Evolutionary conservation across 2,888 invertebrate genomes (phyloP).

Genomic region (Lasioglossum leucozonium): DNA sequence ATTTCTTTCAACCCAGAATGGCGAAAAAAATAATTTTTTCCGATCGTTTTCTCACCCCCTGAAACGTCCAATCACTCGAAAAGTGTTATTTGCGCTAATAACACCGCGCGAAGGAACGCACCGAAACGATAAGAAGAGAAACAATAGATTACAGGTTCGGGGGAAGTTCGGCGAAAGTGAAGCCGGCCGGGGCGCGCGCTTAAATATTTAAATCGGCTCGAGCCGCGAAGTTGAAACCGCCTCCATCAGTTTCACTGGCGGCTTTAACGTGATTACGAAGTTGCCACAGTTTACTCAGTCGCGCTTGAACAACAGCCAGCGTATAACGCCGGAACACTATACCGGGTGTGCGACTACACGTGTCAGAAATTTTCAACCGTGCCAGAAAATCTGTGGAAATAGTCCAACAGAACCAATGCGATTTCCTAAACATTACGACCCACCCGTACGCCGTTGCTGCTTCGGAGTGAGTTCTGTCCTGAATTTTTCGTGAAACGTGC

Average conservation of each 20-base stretch:
- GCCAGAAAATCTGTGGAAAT: background rate
- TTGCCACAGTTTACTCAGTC: conserved; percentile 47
- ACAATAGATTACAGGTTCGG: conserved; percentile 44
- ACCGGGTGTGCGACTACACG: background rate
- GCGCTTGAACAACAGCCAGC: conserved; percentile 34
- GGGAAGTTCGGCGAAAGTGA: conserved; percentile 29
- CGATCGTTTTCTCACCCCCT: background rate
- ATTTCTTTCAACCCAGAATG: too few relatives aligned
- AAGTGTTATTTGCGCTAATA: background rate
- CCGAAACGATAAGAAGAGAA: conserved; percentile 18
- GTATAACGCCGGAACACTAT: background rate
- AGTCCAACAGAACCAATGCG: background rate
- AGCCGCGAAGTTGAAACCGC: conserved; percentile 41
- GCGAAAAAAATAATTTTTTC: too few relatives aligned
- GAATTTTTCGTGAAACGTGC: background rate
- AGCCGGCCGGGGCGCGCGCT: conserved; percentile 32
- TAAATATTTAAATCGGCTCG: conserved; percentile 59
- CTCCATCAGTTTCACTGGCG: conserved; percentile 52
- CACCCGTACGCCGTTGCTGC: background rate
- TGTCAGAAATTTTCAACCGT: background rate
- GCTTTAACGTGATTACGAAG: conserved; percentile 56
- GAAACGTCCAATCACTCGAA: background rate
- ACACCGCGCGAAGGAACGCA: background rate
- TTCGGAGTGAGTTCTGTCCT: background rate
- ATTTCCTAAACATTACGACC: background rate